phyloP scores from a whole-genome alignment of 2,888 invertebrate species.

The Aplocera efformata region DNA sequence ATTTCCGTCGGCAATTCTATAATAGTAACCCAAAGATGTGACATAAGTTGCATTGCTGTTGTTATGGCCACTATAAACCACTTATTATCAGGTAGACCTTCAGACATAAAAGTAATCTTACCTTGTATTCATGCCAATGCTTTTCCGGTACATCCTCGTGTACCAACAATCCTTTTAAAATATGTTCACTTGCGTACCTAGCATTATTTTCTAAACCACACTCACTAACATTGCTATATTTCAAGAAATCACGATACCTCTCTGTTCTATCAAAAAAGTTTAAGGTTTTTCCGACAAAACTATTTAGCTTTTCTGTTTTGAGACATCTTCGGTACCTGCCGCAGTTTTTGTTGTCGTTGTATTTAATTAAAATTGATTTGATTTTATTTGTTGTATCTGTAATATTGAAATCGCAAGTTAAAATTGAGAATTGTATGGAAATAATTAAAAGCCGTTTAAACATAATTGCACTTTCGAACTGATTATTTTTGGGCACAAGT shows the following conservation, averaged over 20 bases:
- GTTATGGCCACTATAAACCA: too few relatives aligned
- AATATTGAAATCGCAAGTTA: conserved; percentile 34
- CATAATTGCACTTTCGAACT: conserved; percentile 23
- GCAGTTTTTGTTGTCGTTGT: conserved; percentile 26
- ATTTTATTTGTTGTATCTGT: conserved; percentile 41
- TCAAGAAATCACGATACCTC: conserved; percentile 42
- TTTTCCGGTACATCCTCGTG: conserved; percentile 46
- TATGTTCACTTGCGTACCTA: conserved; percentile 40
- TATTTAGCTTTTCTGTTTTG: conserved; percentile 26
- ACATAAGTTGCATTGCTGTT: too few relatives aligned
- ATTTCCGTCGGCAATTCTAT: too few relatives aligned
- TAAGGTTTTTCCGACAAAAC: conserved; percentile 38
- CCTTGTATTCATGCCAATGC: conserved; percentile 70
- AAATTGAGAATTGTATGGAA: conserved; percentile 35
- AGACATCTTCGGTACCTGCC: conserved; percentile 33
- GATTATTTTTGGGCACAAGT: too few relatives aligned
- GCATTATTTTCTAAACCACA: conserved; percentile 34
- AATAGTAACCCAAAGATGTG: too few relatives aligned
- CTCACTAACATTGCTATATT: conserved; percentile 43
- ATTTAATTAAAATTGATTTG: conserved; percentile 36
- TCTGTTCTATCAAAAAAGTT: conserved; percentile 43
- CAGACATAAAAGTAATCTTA: conserved; percentile 28
- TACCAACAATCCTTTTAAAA: conserved; percentile 47
- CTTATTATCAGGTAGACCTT: too few relatives aligned
- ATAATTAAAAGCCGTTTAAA: conserved; percentile 35